phyloP scores from a whole-genome alignment of 2,113 vertebrate species.

The Gobiocypris rarus region DNA sequence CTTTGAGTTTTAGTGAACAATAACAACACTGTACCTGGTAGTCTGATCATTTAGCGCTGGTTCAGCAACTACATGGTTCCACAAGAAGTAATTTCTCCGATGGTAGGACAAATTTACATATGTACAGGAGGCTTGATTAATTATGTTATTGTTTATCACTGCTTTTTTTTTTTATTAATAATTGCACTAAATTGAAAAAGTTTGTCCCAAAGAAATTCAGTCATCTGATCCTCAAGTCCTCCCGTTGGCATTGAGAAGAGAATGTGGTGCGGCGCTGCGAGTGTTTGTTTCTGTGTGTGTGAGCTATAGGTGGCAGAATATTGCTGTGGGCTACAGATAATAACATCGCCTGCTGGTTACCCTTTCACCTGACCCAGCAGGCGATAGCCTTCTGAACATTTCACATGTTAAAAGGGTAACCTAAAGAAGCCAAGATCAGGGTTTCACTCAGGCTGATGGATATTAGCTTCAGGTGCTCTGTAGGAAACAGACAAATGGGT shows the following conservation, averaged over 20 bases:
- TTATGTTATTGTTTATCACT: neutral
- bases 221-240: neutral
- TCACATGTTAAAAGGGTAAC: constrained; percentile 5
- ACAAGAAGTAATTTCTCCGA: too few relatives aligned
- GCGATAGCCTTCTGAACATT: neutral
- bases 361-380: constrained; percentile 24
- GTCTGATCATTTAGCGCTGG: too few relatives aligned
- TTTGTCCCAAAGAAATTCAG: neutral
- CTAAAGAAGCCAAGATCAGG: neutral
- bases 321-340: constrained; percentile 13
- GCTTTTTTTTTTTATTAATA: neutral
- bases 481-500: neutral
- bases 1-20: too few relatives aligned
- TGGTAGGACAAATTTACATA: neutral
- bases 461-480: constrained; percentile 13
- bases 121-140: neutral
- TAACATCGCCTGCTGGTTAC: constrained; percentile 35
- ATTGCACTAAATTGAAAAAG: neutral
- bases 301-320: neutral
- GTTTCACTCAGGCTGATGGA: constrained; percentile 1
- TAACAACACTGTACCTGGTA: too few relatives aligned
- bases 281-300: neutral
- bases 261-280: neutral
- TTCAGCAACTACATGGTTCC: too few relatives aligned
- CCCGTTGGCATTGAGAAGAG: neutral